A percentile compares a stretch with the other conserved stretches of the same genome.
Evolutionary conservation across 1,140 invertebrate species (phyloP).

Genomic region (Aphaenogaster ashmeadi): DNA sequence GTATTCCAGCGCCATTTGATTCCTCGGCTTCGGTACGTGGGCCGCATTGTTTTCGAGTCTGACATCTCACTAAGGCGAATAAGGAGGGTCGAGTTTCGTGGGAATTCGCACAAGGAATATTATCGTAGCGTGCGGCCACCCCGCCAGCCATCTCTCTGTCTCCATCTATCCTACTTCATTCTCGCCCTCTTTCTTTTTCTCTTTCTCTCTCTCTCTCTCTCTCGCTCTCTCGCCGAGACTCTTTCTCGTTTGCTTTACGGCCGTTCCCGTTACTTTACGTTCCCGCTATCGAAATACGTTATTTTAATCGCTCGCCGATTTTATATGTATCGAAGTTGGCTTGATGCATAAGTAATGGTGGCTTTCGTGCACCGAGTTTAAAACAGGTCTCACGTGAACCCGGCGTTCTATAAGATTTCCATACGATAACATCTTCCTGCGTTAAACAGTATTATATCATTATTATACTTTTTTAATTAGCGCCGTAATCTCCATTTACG

Average conservation of each 20-base stretch:
- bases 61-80: conserved; percentile 75
- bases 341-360: conserved; percentile 14
- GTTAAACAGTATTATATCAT: conserved; percentile 19
- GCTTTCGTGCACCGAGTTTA: conserved; percentile 17
- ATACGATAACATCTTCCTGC: not conserved
- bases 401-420: conserved; percentile 15
- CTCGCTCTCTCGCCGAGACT: not conserved
- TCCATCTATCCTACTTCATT: not conserved
- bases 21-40: conserved; percentile 77
- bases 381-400: conserved; percentile 5
- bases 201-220: not conserved
- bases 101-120: conserved; percentile 76
- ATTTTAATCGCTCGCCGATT: conserved; percentile 48
- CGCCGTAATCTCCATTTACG: not conserved
- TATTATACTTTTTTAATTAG: conserved; percentile 13
- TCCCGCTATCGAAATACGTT: conserved; percentile 15
- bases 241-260: not conserved
- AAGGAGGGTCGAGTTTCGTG: conserved; percentile 71
- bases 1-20: conserved; percentile 77
- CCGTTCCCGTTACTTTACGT: conserved; percentile 2
- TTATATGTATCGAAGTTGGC: conserved; percentile 21
- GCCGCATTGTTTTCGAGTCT: conserved; percentile 77
- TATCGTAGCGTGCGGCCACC: conserved; percentile 57
- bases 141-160: not conserved
- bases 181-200: not conserved